Evolutionary conservation across 2,797 vertebrate species (phyloP).

Genomic region (Manis javanica): DNA sequence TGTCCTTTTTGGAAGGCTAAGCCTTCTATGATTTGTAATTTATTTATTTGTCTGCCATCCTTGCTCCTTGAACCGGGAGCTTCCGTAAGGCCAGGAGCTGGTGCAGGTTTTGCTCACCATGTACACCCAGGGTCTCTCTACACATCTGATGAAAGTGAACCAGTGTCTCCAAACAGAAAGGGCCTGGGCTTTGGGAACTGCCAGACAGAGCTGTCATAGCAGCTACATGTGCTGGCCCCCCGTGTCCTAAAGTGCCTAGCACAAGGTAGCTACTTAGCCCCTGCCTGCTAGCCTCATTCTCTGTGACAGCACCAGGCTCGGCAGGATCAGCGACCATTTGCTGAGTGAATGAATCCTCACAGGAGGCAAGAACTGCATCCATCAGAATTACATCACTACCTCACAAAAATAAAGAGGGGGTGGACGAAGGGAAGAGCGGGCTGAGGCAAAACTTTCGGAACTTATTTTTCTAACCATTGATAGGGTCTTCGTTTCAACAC

Average conservation of each 20-base stretch:
- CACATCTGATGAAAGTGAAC: fast-evolving
- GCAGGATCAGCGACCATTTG: fast-evolving
- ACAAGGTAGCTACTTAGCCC: fast-evolving
- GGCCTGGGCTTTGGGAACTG: background rate
- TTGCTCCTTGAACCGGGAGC: background rate
- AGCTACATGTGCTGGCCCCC: fast-evolving
- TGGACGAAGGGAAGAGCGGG: background rate
- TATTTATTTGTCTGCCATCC: background rate
- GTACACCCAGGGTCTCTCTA: too few relatives aligned
- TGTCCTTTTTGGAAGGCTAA: background rate
- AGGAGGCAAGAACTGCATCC: too few relatives aligned
- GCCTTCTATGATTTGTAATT: background rate
- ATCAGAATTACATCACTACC: fast-evolving
- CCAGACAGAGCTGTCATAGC: too few relatives aligned
- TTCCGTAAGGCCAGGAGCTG: background rate
- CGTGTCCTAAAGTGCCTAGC: fast-evolving
- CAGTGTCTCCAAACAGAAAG: background rate
- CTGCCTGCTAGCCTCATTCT: background rate
- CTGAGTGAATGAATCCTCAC: background rate
- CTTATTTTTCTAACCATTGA: background rate
- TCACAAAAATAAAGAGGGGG: fast-evolving
- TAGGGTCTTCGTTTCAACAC: fast-evolving
- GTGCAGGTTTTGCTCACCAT: fast-evolving
- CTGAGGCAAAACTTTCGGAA: background rate
- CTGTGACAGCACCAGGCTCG: fast-evolving